Evolutionary conservation across 2,797 vertebrate genomes (phyloP), one percentile per base, ranked within the genome.

Genomic region (Champsocephalus gunnari): DNA sequence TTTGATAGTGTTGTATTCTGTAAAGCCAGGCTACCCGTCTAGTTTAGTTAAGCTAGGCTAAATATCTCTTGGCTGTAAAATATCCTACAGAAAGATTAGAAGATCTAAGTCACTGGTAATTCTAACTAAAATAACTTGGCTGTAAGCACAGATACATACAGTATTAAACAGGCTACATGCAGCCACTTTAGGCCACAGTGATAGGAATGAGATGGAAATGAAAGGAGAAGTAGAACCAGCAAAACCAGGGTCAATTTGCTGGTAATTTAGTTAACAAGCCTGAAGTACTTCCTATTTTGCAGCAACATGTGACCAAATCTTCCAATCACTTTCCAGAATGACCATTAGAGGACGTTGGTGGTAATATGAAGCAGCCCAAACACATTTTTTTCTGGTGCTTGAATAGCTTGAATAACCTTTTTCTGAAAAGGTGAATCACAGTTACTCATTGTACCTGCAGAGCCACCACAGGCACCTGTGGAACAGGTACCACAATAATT

Each of bases 401-500:
- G 47, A 24, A 6, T 6, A 32, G 43, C 48, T 57, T 17, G 19
- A 70, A 57, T 32, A 70, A 71, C 43, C 34, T 11, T 24, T 58
- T 58, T 75, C 49, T 70, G 53, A 60, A 71, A 61, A 61, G 45
- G 24, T 62, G 48, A 17, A 64, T 54, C 17, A 51, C 12, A 44
- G 38, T 53, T 62, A 48, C 38, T 79, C 28, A 13, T 32, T 28
- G 16, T 63, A 48, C 32, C 57, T n/a, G 48, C 60, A 69, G 54
- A 68, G 45, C 48, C 54, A 44, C 66, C 13, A 44, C 43, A 43
- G 8, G 14, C 54, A 75, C 68, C 49, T 71, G 71, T 13, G 43
- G 44, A 77, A 80, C 62, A 43, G 62, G 73, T 81, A 79, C 21
- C 14, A 53, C 44, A 62, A 49, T 47, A 65, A 55, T n/a, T 45